phyloP scores from a whole-genome alignment of 2,888 invertebrate species.

The Eupithecia exiguata region DNA sequence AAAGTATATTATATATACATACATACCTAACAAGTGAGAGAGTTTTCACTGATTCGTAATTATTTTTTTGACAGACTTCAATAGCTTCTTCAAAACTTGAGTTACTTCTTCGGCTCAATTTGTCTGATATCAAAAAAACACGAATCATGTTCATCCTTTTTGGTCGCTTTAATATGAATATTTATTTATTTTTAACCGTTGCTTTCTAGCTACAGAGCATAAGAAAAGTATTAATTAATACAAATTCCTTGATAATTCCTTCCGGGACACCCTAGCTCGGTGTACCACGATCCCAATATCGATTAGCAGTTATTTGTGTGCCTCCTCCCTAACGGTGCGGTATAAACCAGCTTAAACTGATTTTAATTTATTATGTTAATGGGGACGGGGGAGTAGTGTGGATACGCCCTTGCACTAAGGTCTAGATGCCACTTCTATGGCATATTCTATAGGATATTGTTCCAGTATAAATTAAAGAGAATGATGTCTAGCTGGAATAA shows the following conservation, averaged over 20 bases:
- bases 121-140: background rate
- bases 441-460: background rate
- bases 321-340: slow-evolving; percentile 66
- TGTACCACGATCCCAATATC: slow-evolving; percentile 61
- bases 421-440: background rate
- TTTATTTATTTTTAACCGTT: background rate
- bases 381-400: slow-evolving; percentile 42
- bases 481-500: background rate
- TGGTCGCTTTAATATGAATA: background rate
- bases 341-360: slow-evolving; percentile 73
- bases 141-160: too few relatives aligned
- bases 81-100: background rate
- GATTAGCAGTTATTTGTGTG: slow-evolving; percentile 72
- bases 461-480: background rate
- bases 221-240: slow-evolving; percentile 27
- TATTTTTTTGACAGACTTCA: background rate
- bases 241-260: slow-evolving; percentile 26
- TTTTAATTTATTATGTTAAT: slow-evolving; percentile 66
- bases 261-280: slow-evolving; percentile 21
- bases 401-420: slow-evolving; percentile 43
- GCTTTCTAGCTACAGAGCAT: background rate
- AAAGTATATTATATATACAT: too few relatives aligned
- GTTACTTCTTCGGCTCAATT: background rate
- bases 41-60: background rate
- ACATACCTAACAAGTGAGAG: too few relatives aligned